phyloP scores from a whole-genome alignment of 2,113 vertebrate genomes.

The Alethe castanea region DNA sequence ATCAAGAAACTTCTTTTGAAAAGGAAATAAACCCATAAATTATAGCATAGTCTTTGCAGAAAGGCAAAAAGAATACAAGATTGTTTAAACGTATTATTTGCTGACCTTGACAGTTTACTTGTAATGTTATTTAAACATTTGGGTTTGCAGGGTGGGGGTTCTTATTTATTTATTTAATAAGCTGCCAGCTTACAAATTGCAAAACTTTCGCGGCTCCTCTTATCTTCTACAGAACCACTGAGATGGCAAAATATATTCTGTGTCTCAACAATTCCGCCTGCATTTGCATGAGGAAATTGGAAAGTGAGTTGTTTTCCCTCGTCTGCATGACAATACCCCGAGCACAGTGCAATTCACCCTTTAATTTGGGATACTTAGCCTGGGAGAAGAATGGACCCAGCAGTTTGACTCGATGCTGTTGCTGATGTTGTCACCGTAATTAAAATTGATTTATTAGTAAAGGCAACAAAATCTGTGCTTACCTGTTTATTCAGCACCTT shows the following conservation, averaged over 20 bases:
- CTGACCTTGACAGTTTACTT: constrained; percentile 70
- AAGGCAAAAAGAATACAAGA: constrained; percentile 41
- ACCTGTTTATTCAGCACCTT: neutral
- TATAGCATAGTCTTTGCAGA: constrained; percentile 47
- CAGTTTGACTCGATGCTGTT: constrained; percentile 30
- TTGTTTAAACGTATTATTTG: constrained; percentile 59
- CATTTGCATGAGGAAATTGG: constrained; percentile 81
- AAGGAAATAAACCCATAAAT: constrained; percentile 31
- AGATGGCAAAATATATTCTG: constrained; percentile 79
- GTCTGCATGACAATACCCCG: constrained; percentile 77
- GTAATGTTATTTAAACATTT: constrained; percentile 74
- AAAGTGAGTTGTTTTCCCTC: constrained; percentile 77
- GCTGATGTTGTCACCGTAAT: constrained; percentile 44
- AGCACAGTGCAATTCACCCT: constrained; percentile 58
- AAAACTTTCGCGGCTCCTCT: constrained; percentile 66
- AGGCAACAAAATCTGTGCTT: neutral
- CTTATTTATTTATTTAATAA: constrained; percentile 66
- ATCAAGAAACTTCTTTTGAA: constrained; percentile 46
- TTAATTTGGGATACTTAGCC: constrained; percentile 72
- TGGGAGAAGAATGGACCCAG: constrained; percentile 30
- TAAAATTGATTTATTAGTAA: constrained; percentile 71
- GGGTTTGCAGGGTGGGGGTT: neutral
- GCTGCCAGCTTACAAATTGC: constrained; percentile 71
- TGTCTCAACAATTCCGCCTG: constrained; percentile 69
- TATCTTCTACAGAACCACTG: constrained; percentile 78